Conservation (phyloP, 2,113 vertebrate genomes). For the Corythoichthys intestinalis region DNA sequence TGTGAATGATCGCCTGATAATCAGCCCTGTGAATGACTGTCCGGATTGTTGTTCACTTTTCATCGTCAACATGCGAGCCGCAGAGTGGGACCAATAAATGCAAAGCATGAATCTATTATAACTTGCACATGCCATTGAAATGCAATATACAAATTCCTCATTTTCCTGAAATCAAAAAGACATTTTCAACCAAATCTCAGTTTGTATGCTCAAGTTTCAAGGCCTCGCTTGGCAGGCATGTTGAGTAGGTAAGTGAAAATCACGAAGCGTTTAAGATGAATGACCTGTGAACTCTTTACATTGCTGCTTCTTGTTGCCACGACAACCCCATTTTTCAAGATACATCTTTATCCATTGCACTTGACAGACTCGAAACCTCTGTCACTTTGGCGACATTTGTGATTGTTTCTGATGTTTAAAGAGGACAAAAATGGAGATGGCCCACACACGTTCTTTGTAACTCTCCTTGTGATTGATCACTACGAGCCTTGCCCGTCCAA, state of each 20-base stretch:
- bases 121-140: too few species aligned
- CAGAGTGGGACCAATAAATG: too few species aligned
- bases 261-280: neutral
- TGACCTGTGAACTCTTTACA: neutral
- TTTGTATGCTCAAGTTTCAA: neutral
- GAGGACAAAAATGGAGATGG: too few species aligned
- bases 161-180: neutral
- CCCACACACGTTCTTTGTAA: too few species aligned
- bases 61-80: too few species aligned
- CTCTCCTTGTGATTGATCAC: too few species aligned
- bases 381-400: neutral
- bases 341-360: neutral
- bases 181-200: neutral
- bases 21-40: too few species aligned
- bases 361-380: neutral
- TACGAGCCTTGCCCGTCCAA: too few species aligned
- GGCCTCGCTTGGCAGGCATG: neutral
- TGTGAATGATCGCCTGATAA: too few species aligned
- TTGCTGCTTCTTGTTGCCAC: neutral
- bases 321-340: neutral
- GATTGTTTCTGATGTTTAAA: neutral
- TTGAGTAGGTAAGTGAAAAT: neutral
- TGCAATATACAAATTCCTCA: too few species aligned
- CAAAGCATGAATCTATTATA: too few species aligned
- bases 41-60: too few species aligned